Base-by-base conservation (phyloP, 2,888 invertebrate genomes). In the Cistogaster globosa region DNA sequence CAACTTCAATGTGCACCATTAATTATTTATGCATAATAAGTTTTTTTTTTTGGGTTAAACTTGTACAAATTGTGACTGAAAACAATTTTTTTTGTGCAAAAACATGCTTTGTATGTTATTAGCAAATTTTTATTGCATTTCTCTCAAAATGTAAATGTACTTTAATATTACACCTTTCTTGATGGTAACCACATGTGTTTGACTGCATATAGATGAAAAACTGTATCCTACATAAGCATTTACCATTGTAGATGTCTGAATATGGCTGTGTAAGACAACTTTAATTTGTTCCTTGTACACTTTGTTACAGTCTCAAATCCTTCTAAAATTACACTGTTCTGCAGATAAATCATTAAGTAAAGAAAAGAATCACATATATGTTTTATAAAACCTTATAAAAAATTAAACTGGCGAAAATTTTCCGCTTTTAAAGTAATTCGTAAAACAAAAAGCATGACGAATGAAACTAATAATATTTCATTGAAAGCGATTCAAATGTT, bases 151-250 rank as follows among this genome's bases (percentile, higher is more conserved):
- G 55, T 63, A 62, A 42, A 55, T 77, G 69, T 69, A 69, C 53
- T 68, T 69, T 53, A 36, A 26, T 45, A 63, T 69, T 45, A 78
- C 78, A 78, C 78, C 62, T 69, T 62, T 38, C 36, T 55, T 69
- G 53, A 69, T 55, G 69, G 58, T 14, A 55, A 69, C 62, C 78
- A 36, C 20, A 42, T 11, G 2, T 74, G 53, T 53, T 38, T 53
- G 58, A 9, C 22, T 22, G 36, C 9, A 1, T 62, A 12, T 57
- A 12, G 18, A 12, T 2, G 12, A 2, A 16, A 32, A 6, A 26
- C 32, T 57, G 32, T 16, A 48, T 12, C 32, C 8, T 67, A 26
- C 12, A 20, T 60, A 38, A 11, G 20, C 51, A 5, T 9, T 0
- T 60, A 18, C 55, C 8, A 22, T 9, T 18, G n/a, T 48, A 60